Base-by-base conservation (phyloP, 2,888 invertebrate genomes). In the Helicoverpa assulta region DNA sequence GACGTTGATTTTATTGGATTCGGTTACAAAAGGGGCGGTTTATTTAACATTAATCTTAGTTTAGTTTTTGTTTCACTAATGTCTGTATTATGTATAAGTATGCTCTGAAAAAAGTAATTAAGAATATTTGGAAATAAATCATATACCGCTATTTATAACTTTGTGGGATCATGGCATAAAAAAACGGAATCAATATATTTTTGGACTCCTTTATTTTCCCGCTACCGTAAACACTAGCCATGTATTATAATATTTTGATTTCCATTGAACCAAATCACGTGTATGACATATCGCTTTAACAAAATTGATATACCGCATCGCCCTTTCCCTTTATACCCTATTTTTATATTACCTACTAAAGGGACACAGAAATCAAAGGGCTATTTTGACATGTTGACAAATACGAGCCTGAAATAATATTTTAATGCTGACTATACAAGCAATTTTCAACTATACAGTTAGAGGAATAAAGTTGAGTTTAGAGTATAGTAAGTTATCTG, bases 331-430 rank as follows among this genome's bases (percentile, higher is more conserved):
- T 84, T 87, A 80, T 87, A 84, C 88, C 87, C 88, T 82, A 85
- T 87, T 86, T 82, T 85, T 83, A 84, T 86, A 89, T 86, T 86
- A 85, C 85, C 80, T 76, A 86, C 85, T 89, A 90, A 93, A 92
- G 90, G 93, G 91, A 90, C 89, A 86, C 81, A 88, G 88, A 89
- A 93, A 94, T 94, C 94, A 95, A 94, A 94, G 94, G 94, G 93
- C 93, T 94, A 93, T 91, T 93, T 92, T 91, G 93, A 90, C 92
- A 93, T 92, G 92, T 94, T 93, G 94, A 94, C 94, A 94, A 94
- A 95, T 94, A 92, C 80, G 90, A 86, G 86, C 85, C 90, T 86
- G 90, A 92, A 91, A 93, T 92, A 91, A 90, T 90, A 90, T 88
- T 88, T 77, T 85, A 83, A 78, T 81, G 59, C 66, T 1, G 5